Evolutionary conservation across 2,888 invertebrate genomes (phyloP).

Genomic region (Elegia similella): DNA sequence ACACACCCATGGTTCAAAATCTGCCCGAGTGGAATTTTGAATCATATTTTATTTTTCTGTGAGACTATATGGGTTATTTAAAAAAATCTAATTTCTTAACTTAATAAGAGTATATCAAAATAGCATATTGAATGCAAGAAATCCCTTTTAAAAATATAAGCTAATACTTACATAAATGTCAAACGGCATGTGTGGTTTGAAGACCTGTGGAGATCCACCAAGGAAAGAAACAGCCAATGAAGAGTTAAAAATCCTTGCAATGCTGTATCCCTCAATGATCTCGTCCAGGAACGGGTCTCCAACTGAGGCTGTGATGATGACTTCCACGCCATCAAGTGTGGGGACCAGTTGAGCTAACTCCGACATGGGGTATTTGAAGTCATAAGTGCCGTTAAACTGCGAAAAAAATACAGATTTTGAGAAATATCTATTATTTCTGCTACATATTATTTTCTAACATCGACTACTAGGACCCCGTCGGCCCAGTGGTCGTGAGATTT

Average conservation of each 20-base stretch:
- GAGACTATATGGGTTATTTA: no score
- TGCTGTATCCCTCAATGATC: slow-evolving; percentile 91
- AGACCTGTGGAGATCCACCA: slow-evolving; percentile 95
- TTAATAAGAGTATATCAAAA: no score
- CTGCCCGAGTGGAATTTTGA: no score
- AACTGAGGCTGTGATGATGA: slow-evolving; percentile 91
- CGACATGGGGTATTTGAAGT: slow-evolving; percentile 92
- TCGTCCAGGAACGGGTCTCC: slow-evolving; percentile 94
- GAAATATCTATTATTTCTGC: no score
- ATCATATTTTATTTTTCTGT: no score
- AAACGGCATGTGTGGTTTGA: slow-evolving; percentile 97
- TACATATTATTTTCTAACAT: no score
- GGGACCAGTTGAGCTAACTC: slow-evolving; percentile 87
- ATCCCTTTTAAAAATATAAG: no score
- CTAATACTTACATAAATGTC: slow-evolving; percentile 86
- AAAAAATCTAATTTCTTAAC: no score
- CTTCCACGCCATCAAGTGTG: slow-evolving; percentile 88
- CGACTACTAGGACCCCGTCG: no score
- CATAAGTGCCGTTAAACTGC: slow-evolving; percentile 93
- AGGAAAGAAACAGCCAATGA: slow-evolving; percentile 91
- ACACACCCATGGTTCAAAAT: no score
- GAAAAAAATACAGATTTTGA: slow-evolving; percentile 24
- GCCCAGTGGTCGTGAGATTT: no score
- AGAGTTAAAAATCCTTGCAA: slow-evolving; percentile 93
- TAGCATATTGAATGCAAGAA: no score